Conservation (phyloP, 2,113 vertebrate genomes). For the Spizaetus ornatus region DNA sequence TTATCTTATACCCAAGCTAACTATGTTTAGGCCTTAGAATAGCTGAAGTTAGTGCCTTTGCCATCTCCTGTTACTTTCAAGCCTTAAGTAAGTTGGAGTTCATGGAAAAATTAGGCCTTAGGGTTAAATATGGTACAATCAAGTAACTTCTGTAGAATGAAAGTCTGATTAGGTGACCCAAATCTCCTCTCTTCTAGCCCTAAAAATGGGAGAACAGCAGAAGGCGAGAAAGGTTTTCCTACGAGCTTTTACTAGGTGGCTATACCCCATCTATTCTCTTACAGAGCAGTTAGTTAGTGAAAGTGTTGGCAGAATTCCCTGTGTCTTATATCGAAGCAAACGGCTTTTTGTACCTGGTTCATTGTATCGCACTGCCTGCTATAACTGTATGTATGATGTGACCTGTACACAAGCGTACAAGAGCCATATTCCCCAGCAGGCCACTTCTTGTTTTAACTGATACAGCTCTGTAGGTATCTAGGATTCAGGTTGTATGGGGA, state of each 20-base stretch:
- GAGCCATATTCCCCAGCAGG: not conserved
- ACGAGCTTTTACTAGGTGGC: not conserved
- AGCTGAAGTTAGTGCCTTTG: not conserved
- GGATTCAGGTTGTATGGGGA: not conserved
- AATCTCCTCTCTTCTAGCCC: not conserved
- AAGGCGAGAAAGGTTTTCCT: not conserved
- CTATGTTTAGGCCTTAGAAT: not conserved
- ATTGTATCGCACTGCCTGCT: fast-evolving
- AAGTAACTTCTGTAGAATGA: not conserved
- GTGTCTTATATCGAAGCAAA: fast-evolving
- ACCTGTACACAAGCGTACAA: fast-evolving
- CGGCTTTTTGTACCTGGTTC: not conserved
- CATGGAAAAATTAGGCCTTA: not conserved
- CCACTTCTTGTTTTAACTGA: fast-evolving
- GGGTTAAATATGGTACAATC: not conserved
- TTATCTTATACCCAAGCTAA: not conserved
- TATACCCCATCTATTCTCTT: not conserved
- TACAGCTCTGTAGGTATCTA: not conserved
- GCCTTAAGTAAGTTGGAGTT: not conserved
- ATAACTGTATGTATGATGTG: fast-evolving
- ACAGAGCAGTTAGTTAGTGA: fast-evolving
- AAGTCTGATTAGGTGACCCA: not conserved
- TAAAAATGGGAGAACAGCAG: not conserved
- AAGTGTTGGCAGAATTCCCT: not conserved
- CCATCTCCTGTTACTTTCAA: not conserved